Base-by-base conservation (phyloP, 1,140 invertebrate genomes). In the Bombus confusus region DNA sequence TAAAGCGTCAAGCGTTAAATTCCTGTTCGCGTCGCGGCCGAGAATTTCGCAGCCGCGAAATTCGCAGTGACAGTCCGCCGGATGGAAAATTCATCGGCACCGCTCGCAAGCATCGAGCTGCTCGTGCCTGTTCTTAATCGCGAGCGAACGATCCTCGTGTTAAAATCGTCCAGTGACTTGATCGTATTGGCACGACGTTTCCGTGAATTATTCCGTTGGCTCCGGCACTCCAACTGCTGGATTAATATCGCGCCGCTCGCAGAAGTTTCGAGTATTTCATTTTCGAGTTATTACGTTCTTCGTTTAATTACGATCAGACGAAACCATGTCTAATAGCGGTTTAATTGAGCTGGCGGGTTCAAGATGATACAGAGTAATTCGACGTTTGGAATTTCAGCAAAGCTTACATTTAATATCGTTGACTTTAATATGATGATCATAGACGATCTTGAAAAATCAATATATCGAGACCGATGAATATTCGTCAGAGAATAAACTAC, bases 1-100 rank as follows among this genome's bases (percentile, higher is more conserved):
- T 72, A 71, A 57, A 80, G 25, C 43, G 64, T 52, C 43, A n/a
- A 39, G 12, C 37, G 22, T 72, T 41, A 72, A 72, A 81, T 81
- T 81, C 9, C 9, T 39, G 41, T 28, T 18, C 8, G 39, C n/a
- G 22, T 39, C 37, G 28, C 39, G 25, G 39, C 6, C 43, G 43
- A 57, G 52, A 80, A 80, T 80, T 39, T 15, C 15, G 31, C 15
- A 41, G 25, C 6, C 12, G 28, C 31, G 62, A 79, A 68, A 43
- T 34, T 31, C 28, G 4, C 9, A 39, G 57, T 64, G 76, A 78
- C 76, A 57, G 37, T 22, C 47, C 15, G 34, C 34, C 41, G 39
- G 28, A 66, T 79, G 62, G 41, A 47, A 57, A 66, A 66, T 79
- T 41, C 41, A 68, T 80, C 34, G 52, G 37, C 37, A 37, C 15